Base-by-base conservation (phyloP, 2,113 vertebrate genomes). In the Manacus vitellinus region DNA sequence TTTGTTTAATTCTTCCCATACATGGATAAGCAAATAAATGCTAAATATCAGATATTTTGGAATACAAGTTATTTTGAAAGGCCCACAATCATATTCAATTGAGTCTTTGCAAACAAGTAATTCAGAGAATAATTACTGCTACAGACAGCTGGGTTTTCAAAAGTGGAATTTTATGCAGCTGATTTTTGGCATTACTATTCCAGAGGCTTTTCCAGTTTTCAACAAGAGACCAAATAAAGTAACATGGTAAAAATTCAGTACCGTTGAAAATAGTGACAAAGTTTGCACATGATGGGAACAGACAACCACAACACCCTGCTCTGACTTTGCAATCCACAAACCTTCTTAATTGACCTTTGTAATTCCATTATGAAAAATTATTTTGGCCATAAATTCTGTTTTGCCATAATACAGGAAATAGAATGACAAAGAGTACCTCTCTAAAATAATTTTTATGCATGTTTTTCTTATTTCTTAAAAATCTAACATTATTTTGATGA, bases 101-200 rank as follows among this genome's bases (percentile, higher is more conserved):
- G 31, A 88, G 37, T 23, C 86, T 94, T 37, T 65, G 65, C 71
- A 95, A 96, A 85, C 76, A 87, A 76, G 59, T 77, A 76, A 88
- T 85, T 91, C 74, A 94, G 63, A 76, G 59, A 86, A 43, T 90
- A 95, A 87, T 93, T 90, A 87, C 30, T 82, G 73, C 76, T 65
- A 58, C 59, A 88, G 62, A 79, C 95, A 96, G 90, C 58, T 85
- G 88, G 46, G 27, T 92, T 97, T 97, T 81, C 93, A 72, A 66
- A 92, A 92, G 62, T 41, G 27, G n/a, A 82, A 85, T 85, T 77
- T 72, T 55, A 92, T 55, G 74, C 85, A 88, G 88, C 52, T 95
- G 70, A 92, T 72, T 94, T 93, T 89, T 25, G 35, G 30, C 33
- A 82, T 85, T 55, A 56, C 47, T 68, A 31, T 72, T 79, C 28